Conservation (phyloP, 2,888 invertebrate genomes). For the Cyclophora punctaria region DNA sequence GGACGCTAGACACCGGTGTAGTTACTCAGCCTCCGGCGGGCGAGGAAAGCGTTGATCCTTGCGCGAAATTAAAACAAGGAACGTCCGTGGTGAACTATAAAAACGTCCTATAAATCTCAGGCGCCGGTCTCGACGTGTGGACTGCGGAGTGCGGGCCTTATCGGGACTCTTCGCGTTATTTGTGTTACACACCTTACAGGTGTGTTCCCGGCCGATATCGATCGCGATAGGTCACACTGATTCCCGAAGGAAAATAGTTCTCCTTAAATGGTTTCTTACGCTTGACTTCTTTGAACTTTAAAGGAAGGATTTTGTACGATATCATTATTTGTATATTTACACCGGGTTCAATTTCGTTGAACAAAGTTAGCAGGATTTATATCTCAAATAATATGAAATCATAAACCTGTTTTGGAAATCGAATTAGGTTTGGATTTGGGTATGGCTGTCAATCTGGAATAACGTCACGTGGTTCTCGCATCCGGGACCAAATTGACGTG, state of each 20-base stretch:
- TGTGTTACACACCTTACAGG: slow-evolving; percentile 48
- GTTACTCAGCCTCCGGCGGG: slow-evolving; percentile 25
- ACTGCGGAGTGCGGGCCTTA: slow-evolving; percentile 43
- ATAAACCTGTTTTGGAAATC: slow-evolving; percentile 26
- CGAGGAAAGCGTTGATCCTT: slow-evolving; percentile 49
- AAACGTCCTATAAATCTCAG: slow-evolving; percentile 62
- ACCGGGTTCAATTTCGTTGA: too few species aligned
- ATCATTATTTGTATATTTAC: too few species aligned
- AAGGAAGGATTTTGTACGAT: not conserved
- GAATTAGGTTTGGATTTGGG: slow-evolving; percentile 33
- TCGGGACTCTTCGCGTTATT: slow-evolving; percentile 46
- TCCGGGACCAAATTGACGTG: slow-evolving; percentile 37
- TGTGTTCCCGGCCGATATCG: slow-evolving; percentile 40
- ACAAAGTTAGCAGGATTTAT: too few species aligned
- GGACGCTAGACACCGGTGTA: slow-evolving; percentile 31
- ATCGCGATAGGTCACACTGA: slow-evolving; percentile 32
- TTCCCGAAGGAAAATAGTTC: slow-evolving; percentile 16
- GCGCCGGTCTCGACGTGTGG: slow-evolving; percentile 46
- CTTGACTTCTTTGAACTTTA: not conserved
- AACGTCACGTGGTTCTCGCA: slow-evolving; percentile 27
- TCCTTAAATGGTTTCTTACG: slow-evolving; percentile 3
- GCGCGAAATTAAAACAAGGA: slow-evolving; percentile 66
- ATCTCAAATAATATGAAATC: slow-evolving; percentile 21
- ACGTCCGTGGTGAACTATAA: slow-evolving; percentile 63
- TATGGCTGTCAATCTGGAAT: slow-evolving; percentile 35